Evolutionary conservation across 2,113 vertebrate species (phyloP).

Genomic region (Setophaga petechia): DNA sequence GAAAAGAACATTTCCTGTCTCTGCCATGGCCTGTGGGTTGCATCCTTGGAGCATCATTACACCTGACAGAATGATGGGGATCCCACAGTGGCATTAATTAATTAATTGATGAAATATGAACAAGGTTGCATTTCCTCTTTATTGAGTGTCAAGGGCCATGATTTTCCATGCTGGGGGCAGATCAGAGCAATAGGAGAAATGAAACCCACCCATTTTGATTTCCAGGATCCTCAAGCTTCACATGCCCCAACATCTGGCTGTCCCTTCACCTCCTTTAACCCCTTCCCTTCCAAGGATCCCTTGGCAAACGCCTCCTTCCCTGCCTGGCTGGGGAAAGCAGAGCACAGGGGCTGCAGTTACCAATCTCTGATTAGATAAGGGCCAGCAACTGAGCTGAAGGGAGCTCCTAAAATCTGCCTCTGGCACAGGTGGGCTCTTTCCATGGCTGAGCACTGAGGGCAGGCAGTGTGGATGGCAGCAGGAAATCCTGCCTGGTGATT

Average conservation of each 20-base stretch:
- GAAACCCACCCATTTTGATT: not conserved
- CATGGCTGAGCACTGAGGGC: accelerated
- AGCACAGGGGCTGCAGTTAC: not conserved
- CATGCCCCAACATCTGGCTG: not conserved
- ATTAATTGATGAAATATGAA: not conserved
- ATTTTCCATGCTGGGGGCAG: not conserved
- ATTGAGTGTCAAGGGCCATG: not conserved
- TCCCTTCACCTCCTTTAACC: not conserved
- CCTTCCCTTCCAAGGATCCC: not conserved
- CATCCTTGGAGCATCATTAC: not conserved
- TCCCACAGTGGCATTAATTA: not conserved
- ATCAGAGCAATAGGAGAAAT: not conserved
- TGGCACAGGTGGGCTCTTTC: accelerated
- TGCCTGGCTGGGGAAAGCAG: accelerated
- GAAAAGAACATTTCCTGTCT: not conserved
- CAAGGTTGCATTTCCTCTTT: not conserved
- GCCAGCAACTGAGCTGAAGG: not conserved
- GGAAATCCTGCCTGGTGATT: not conserved
- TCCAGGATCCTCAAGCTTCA: not conserved
- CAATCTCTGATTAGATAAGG: not conserved
- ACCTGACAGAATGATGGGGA: not conserved
- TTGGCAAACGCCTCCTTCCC: not conserved
- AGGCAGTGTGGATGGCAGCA: accelerated
- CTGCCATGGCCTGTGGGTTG: not conserved
- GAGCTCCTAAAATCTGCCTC: not conserved